Evolutionary conservation across 2,888 invertebrate genomes (phyloP).

Genomic region (Polymixis flavicincta): DNA sequence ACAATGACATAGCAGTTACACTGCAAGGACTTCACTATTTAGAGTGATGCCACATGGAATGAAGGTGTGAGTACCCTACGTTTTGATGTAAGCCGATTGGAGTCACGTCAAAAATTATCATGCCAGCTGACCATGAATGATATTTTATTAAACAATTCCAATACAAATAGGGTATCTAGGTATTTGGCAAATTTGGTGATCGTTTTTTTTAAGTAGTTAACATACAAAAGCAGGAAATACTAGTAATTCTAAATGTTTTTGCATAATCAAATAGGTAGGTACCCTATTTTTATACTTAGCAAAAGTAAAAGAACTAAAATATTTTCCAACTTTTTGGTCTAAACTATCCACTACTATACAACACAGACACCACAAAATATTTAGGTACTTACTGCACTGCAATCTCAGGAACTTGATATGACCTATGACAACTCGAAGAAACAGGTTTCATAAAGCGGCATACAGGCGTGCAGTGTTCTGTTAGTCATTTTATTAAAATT

Average conservation of each 20-base stretch:
- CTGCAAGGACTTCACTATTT: background rate
- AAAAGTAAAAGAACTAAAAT: background rate
- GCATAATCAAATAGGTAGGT: background rate
- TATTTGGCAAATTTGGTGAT: background rate
- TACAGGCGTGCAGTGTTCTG: slow-evolving; percentile 90
- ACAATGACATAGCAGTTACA: background rate
- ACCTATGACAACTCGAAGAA: slow-evolving; percentile 80
- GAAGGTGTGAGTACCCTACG: too few species aligned
- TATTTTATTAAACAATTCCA: background rate
- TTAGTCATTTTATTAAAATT: slow-evolving; percentile 77
- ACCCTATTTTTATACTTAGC: background rate
- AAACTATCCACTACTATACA: slow-evolving; percentile 1
- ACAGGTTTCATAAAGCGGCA: slow-evolving; percentile 90
- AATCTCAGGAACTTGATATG: slow-evolving; percentile 87
- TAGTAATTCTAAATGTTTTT: background rate
- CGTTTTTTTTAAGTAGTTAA: background rate
- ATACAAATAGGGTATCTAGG: slow-evolving; percentile 6
- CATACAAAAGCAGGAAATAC: background rate
- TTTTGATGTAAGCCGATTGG: background rate
- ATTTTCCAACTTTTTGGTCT: slow-evolving; percentile 2
- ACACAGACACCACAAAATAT: slow-evolving; percentile 39
- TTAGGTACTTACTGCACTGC: slow-evolving; percentile 88
- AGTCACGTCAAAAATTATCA: background rate
- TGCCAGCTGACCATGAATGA: background rate
- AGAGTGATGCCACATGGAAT: background rate